Evolutionary conservation across 2,797 vertebrate genomes (phyloP).

Genomic region (Hafferia zeledoni): DNA sequence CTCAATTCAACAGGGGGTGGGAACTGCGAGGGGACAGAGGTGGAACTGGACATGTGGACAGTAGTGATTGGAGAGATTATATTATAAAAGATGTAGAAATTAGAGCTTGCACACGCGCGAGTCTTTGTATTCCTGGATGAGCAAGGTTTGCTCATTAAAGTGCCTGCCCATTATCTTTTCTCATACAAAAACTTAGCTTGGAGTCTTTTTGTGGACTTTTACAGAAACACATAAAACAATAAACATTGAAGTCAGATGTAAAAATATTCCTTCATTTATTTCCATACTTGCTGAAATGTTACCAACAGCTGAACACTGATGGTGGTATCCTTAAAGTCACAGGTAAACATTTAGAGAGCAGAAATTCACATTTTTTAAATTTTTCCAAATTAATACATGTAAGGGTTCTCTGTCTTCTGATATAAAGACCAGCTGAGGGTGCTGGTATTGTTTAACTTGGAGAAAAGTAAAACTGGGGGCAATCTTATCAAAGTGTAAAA

Average conservation of each 20-base stretch:
- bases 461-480: neutral
- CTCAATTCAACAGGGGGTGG: no score
- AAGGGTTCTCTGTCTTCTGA: neutral
- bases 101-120: no score
- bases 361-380: rapidly evolving
- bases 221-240: no score
- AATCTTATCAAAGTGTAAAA: neutral
- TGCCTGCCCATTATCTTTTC: no score
- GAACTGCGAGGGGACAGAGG: no score
- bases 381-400: neutral
- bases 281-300: neutral
- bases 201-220: no score
- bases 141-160: no score
- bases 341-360: neutral
- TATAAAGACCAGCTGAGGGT: neutral
- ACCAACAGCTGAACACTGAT: neutral
- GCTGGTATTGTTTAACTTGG: neutral
- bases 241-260: neutral
- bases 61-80: no score
- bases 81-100: no score
- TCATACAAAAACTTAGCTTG: no score
- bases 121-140: no score
- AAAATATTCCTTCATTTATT: neutral
- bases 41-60: no score
- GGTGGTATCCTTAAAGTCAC: neutral